Evolutionary conservation across 2,888 invertebrate genomes (phyloP).

Genomic region (Sycophila texana): DNA sequence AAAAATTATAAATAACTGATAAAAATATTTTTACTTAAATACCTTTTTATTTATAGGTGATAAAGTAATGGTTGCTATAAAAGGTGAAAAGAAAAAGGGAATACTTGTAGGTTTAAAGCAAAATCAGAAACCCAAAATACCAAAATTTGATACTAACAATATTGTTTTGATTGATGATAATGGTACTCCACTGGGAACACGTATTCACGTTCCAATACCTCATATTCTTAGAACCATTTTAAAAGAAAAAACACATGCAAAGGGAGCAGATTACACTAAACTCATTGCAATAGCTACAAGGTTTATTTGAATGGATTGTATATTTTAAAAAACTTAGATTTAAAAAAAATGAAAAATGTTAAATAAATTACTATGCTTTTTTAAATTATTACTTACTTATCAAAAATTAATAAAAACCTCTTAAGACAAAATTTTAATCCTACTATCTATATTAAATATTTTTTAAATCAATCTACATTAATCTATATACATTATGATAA

Average conservation of each 20-base stretch:
- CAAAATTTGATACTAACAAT: slow-evolving; percentile 96
- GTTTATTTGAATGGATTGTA: slow-evolving; percentile 81
- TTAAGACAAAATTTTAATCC: not conserved
- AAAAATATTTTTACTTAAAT: no score
- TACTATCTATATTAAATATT: no score
- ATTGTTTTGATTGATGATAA: slow-evolving; percentile 96
- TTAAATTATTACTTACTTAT: slow-evolving; percentile 6
- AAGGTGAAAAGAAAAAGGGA: slow-evolving; percentile 96
- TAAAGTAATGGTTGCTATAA: slow-evolving; percentile 93
- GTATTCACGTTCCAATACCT: slow-evolving; percentile 97
- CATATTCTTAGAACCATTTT: slow-evolving; percentile 89
- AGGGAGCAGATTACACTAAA: slow-evolving; percentile 95
- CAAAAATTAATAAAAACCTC: not conserved
- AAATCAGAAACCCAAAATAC: slow-evolving; percentile 87
- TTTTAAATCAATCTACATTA: no score
- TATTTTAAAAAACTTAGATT: slow-evolving; percentile 19
- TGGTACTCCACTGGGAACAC: slow-evolving; percentile 95
- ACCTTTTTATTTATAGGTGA: slow-evolving; percentile 80
- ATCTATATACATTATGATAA: no score
- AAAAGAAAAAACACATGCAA: slow-evolving; percentile 86
- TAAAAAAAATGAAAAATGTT: slow-evolving; percentile 26
- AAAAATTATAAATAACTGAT: not conserved
- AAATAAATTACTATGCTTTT: slow-evolving; percentile 27
- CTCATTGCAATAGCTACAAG: slow-evolving; percentile 91
- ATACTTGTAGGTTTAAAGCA: slow-evolving; percentile 93